phyloP scores from a whole-genome alignment of 2,888 invertebrate genomes.

The Danaus chrysippus region DNA sequence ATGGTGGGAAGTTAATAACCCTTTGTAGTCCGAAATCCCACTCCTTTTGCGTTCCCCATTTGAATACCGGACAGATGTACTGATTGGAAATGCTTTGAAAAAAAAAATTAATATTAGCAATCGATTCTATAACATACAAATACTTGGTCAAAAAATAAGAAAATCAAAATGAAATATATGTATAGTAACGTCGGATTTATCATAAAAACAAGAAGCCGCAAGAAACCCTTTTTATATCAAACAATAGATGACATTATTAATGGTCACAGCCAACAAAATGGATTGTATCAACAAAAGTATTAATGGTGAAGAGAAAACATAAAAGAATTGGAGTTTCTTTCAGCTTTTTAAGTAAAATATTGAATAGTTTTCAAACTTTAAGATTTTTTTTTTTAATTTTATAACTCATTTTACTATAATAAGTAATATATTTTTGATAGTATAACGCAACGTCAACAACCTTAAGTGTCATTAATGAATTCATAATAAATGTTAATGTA shows the following conservation, averaged over 20 bases:
- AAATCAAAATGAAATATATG: too few relatives aligned
- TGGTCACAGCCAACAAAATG: constrained; percentile 15
- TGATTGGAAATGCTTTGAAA: constrained; percentile 83
- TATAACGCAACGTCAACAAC: too few relatives aligned
- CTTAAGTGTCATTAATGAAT: too few relatives aligned
- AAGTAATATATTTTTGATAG: too few relatives aligned
- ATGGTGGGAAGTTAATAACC: constrained; percentile 85
- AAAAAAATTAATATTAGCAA: constrained; percentile 2
- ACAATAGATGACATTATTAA: constrained; percentile 21
- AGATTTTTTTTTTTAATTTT: too few relatives aligned
- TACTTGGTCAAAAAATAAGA: too few relatives aligned
- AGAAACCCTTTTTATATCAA: constrained; percentile 11
- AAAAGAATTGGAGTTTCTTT: not conserved
- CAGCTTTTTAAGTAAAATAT: not conserved
- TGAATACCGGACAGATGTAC: constrained; percentile 89
- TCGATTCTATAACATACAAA: too few relatives aligned
- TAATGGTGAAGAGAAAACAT: constrained; percentile 7
- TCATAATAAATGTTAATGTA: too few relatives aligned
- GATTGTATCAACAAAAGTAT: constrained; percentile 3
- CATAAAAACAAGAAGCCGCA: not conserved
- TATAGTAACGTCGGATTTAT: not conserved
- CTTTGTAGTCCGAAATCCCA: constrained; percentile 90
- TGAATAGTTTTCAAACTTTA: too few relatives aligned
- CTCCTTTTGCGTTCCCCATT: constrained; percentile 88
- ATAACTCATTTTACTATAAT: too few relatives aligned